A percentile compares a stretch with the other conserved stretches of the same genome.
Evolutionary conservation across 2,888 invertebrate species (phyloP).

Genomic region (Diadegma fenestrale): DNA sequence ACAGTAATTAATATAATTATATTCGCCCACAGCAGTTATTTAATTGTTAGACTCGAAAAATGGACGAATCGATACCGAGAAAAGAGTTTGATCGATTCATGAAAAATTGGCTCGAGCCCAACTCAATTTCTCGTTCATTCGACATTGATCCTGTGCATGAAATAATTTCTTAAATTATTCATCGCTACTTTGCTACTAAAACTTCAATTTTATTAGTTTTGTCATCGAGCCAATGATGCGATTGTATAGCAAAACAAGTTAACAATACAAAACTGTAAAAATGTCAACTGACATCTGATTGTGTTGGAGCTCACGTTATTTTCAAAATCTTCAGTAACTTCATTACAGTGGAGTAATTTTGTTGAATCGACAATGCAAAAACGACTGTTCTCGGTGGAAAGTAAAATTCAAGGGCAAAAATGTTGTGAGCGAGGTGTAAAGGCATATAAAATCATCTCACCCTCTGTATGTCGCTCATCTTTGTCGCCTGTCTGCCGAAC

Average conservation of each 20-base stretch:
- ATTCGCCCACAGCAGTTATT: neutral
- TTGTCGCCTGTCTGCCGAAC: conserved; percentile 94
- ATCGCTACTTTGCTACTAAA: neutral
- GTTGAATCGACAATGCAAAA: neutral
- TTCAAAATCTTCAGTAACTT: neutral
- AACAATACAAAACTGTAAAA: too few species aligned
- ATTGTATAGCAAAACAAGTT: too few species aligned
- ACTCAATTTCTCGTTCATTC: neutral
- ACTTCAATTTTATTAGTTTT: neutral
- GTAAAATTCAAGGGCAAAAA: neutral
- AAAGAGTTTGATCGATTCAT: neutral
- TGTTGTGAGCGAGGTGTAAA: conserved; percentile 41
- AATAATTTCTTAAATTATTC: neutral
- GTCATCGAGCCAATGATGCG: too few species aligned
- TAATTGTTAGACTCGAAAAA: neutral
- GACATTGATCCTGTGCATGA: neutral
- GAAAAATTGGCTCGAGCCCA: neutral
- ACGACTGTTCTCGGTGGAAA: neutral
- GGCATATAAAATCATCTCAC: conserved; percentile 86
- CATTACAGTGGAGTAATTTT: neutral
- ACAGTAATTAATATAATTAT: conserved; percentile 12
- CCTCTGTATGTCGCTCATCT: conserved; percentile 94
- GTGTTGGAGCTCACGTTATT: neutral
- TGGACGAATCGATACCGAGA: neutral
- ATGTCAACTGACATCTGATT: too few species aligned